These are phyloP conservation scores for Brachionus manjavacas DNA, from an alignment of 1,140 invertebrate species.

Conservation along the genomic window DNA sequence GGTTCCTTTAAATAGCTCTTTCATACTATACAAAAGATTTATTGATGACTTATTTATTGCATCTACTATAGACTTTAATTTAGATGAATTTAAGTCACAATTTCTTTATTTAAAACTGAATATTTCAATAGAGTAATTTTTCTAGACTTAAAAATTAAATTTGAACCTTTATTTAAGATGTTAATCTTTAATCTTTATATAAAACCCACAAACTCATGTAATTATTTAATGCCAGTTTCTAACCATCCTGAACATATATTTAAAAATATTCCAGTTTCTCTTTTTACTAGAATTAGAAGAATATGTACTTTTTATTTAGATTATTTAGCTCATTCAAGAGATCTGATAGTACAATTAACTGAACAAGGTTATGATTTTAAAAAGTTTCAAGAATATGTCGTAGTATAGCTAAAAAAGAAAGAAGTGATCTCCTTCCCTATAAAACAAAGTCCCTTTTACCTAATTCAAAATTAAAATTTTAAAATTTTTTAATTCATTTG, in stretches of 20 bases:
- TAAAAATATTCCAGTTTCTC: too few relatives aligned
- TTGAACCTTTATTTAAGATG: neutral
- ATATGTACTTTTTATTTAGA: too few relatives aligned
- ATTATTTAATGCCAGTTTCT: too few relatives aligned
- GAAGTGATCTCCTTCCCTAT: too few relatives aligned
- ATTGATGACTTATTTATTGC: constrained; percentile 6
- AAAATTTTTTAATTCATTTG: neutral
- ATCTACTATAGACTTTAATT: neutral
- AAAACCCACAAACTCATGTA: neutral
- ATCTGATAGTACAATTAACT: too few relatives aligned
- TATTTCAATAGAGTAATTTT: neutral
- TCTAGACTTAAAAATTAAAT: neutral
- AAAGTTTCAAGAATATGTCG: too few relatives aligned
- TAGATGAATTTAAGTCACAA: neutral
- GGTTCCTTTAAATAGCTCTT: neutral
- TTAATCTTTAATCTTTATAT: neutral
- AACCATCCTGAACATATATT: too few relatives aligned
- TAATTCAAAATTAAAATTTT: neutral
- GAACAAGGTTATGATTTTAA: too few relatives aligned
- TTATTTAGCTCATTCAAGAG: too few relatives aligned
- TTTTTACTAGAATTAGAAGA: too few relatives aligned
- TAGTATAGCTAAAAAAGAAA: too few relatives aligned
- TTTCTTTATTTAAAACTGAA: neutral
- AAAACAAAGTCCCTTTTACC: too few relatives aligned
- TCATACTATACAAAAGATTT: neutral